A percentile compares a stretch with the other conserved stretches of the same genome.
phyloP scores from a whole-genome alignment of 2,797 vertebrate species.

The Darevskia mixta region DNA sequence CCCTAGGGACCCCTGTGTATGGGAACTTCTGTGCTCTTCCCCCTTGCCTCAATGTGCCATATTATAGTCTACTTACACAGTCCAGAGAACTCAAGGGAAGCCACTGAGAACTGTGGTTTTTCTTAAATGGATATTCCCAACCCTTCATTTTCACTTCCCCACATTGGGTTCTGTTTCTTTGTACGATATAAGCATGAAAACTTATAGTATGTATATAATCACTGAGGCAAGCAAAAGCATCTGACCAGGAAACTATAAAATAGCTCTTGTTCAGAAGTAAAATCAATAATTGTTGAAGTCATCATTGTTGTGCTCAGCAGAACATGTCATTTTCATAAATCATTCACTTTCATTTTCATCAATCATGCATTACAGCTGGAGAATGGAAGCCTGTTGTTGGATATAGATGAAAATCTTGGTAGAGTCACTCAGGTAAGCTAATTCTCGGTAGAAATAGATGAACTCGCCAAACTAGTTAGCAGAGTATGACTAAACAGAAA shows the following conservation, averaged over 20 bases:
- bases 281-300: constrained; percentile 69
- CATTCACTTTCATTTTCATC: constrained; percentile 80
- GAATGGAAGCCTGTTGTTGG: constrained; percentile 82
- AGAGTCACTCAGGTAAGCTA: constrained; percentile 83
- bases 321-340: constrained; percentile 79
- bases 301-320: constrained; percentile 76
- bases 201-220: neutral
- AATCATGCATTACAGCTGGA: constrained; percentile 85
- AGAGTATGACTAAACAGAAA: constrained; percentile 28
- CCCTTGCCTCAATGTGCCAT: neutral
- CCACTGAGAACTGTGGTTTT: neutral
- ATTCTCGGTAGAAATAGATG: constrained; percentile 54
- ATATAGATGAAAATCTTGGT: constrained; percentile 82
- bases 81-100: neutral
- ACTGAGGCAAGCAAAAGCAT: constrained; percentile 27
- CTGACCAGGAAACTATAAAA: constrained; percentile 47
- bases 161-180: neutral
- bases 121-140: neutral
- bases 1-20: neutral
- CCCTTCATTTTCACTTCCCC: neutral
- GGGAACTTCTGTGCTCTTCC: neutral
- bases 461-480: constrained; percentile 39
- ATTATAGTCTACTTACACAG: neutral
- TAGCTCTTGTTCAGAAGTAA: constrained; percentile 60
- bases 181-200: neutral